Conservation (phyloP, 2,797 vertebrate species). For the Lindbergichthys nudifrons region DNA sequence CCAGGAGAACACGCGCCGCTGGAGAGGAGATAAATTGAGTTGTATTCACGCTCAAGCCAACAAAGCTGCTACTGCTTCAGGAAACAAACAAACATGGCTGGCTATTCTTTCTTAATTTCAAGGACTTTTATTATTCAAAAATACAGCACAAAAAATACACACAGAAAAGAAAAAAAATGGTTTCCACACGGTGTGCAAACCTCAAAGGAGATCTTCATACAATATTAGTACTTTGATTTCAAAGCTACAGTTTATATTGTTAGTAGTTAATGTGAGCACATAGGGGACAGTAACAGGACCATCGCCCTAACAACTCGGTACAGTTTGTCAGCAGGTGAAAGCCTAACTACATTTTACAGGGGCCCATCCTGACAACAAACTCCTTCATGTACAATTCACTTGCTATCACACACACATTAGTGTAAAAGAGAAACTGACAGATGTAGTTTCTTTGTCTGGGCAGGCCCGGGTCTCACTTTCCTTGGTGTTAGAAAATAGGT, state of each 20-base stretch:
- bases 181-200: slow-evolving; percentile 76
- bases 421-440: slow-evolving; percentile 33
- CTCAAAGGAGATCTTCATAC: slow-evolving; percentile 69
- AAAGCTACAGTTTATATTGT: slow-evolving; percentile 79
- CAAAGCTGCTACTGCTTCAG: slow-evolving; percentile 9
- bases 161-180: slow-evolving; percentile 66
- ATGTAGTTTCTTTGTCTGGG: slow-evolving; percentile 33
- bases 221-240: slow-evolving; percentile 76
- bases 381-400: slow-evolving; percentile 23
- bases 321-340: slow-evolving; percentile 58
- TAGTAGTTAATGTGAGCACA: slow-evolving; percentile 65
- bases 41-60: slow-evolving; percentile 40
- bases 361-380: slow-evolving; percentile 46
- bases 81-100: slow-evolving; percentile 5
- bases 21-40: slow-evolving; percentile 19
- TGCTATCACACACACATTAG: neutral
- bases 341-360: slow-evolving; percentile 60
- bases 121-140: slow-evolving; percentile 85
- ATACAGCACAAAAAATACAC: slow-evolving; percentile 85
- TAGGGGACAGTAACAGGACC: slow-evolving; percentile 43
- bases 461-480: slow-evolving; percentile 23
- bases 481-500: slow-evolving; percentile 29
- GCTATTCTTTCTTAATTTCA: slow-evolving; percentile 42
- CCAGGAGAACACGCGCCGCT: slow-evolving; percentile 6
- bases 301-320: slow-evolving; percentile 53